phyloP scores from a whole-genome alignment of 2,113 vertebrate genomes.

The Lota lota region DNA sequence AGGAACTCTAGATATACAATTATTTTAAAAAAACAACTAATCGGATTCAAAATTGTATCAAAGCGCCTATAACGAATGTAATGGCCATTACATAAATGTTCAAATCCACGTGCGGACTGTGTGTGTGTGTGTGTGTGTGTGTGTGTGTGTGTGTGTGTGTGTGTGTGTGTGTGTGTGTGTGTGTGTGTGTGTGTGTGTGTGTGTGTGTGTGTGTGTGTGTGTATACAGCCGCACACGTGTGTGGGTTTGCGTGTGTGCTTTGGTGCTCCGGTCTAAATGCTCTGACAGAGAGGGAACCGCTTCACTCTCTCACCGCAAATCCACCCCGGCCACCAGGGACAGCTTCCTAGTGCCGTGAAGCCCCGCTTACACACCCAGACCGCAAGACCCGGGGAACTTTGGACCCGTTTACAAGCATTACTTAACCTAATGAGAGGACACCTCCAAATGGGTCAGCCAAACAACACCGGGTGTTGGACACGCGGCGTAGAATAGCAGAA shows the following conservation, averaged over 20 bases:
- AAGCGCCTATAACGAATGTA: too few relatives aligned
- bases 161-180: not conserved
- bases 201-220: not conserved
- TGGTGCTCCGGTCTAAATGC: constrained; percentile 15
- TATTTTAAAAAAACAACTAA: too few relatives aligned
- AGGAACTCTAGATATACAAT: too few relatives aligned
- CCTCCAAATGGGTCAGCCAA: too few relatives aligned
- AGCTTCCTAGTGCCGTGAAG: constrained; percentile 31
- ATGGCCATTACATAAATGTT: too few relatives aligned
- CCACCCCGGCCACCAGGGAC: constrained; percentile 18
- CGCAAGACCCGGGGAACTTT: constrained; percentile 33
- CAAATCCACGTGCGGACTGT: too few relatives aligned
- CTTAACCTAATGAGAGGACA: not conserved
- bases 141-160: not conserved
- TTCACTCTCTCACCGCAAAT: constrained; percentile 27
- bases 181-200: not conserved
- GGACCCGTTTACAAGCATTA: constrained; percentile 13
- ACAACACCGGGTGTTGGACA: too few relatives aligned
- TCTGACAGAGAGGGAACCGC: constrained; percentile 16
- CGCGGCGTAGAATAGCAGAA: too few relatives aligned
- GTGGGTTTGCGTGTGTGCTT: not conserved
- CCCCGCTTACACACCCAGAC: constrained; percentile 4
- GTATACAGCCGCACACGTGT: too few relatives aligned
- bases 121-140: too few relatives aligned
- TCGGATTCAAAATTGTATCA: too few relatives aligned